These are phyloP conservation scores for Zonotrichia albicollis DNA, from an alignment of 2,797 vertebrate species.

Conservation along the genomic window DNA sequence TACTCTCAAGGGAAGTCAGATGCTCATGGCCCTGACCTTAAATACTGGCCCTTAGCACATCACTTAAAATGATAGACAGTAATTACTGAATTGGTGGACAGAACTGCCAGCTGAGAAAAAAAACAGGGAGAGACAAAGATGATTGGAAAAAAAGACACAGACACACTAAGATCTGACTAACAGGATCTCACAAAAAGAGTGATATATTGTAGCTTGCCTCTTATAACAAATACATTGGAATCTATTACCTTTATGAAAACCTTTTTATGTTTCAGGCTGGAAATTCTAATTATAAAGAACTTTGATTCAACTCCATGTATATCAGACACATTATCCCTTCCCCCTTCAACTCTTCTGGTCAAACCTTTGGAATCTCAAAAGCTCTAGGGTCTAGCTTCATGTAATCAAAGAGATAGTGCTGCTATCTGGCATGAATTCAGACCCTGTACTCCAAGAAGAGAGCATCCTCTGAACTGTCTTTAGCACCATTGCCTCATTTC, in stretches of 20 bases:
- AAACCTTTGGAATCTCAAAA: neutral
- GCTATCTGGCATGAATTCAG: neutral
- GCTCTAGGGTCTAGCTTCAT: neutral
- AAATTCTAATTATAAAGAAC: neutral
- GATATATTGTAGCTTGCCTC: neutral
- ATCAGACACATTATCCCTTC: neutral
- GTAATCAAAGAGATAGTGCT: neutral
- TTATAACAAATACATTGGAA: neutral
- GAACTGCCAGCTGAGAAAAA: neutral
- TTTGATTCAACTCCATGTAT: neutral
- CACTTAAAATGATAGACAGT: conserved; percentile 66
- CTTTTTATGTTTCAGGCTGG: neutral
- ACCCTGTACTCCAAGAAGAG: neutral
- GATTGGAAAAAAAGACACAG: neutral
- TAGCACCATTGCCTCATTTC: neutral
- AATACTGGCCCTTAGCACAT: conserved; percentile 33
- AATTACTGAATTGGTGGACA: conserved; percentile 50
- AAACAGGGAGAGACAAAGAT: neutral
- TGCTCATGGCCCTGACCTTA: conserved; percentile 44
- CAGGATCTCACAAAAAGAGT: neutral
- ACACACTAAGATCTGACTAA: neutral
- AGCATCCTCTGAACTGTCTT: neutral
- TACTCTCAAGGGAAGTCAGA: conserved; percentile 13
- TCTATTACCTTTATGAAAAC: neutral
- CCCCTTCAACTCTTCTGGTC: neutral